Base-by-base conservation (phyloP, 1,140 invertebrate genomes). In the Microvelia longipes region DNA sequence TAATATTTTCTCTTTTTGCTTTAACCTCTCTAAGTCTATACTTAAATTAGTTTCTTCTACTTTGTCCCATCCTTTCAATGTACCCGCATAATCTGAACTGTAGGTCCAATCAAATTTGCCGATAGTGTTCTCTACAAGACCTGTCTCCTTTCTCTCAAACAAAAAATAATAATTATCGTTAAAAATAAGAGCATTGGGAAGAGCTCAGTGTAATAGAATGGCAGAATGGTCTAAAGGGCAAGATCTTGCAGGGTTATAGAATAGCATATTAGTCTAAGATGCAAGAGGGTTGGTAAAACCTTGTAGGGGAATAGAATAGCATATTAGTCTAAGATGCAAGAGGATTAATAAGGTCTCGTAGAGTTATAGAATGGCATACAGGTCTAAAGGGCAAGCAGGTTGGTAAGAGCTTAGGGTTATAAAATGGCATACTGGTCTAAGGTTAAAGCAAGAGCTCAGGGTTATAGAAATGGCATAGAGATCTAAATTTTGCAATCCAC, bases 21-120 rank as follows among this genome's bases (percentile, higher is more conserved):
- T 96, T 26, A 99, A 81, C 77, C 93, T 89, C 73, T 98, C 91
- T 73, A 96, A 83, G 81, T 99, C 86, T 63, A 99, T 93, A 73
- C 84, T 82, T 71, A 82, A 74, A 72, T 84, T 80, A 29, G 70
- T 73, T 2, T 71, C 61, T 61, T 72, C 70, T 24, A 71, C 85
- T 68, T 63, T 80, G 75, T 74, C 88, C 82, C 85, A 81, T 2
- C 87, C 85, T 74, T 84, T 81, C 28, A 92, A 76, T 26, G 91
- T 92, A 60, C 96, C 96, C 79, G 87, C 88, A 77, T 98, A 98
- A 77, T 90, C 85, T 29, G 93, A 96, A n/a, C 91, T 91, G 76
- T 92, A 99, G 5, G 96, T 99, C 97, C 97, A 99, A 81, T 99
- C 96, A 82, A 96, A 98, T 19, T 92, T 88, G 75, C 92, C 90